Base-by-base conservation (phyloP, 2,888 invertebrate genomes). In the Andricus quercusramuli region DNA sequence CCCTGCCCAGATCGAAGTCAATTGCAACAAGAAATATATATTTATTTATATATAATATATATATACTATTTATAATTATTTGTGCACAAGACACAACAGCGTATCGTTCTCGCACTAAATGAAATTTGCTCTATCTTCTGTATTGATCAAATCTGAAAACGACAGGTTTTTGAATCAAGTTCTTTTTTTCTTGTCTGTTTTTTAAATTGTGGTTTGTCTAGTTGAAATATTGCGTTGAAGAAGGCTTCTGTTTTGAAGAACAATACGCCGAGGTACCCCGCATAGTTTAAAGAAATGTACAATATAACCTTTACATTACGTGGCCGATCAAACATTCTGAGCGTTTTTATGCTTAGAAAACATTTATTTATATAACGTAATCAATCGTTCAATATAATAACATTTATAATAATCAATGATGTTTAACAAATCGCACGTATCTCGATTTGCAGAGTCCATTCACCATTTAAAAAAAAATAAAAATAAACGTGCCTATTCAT, bases 1-100 rank as follows among this genome's bases (percentile, higher is more conserved):
- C 88, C 88, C 89, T 89, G 90, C 89, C 90, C 91, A 91, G 90
- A 87, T 90, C 89, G 87, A 90, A 90, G 87, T 91, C 87, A 89
- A 87, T 90, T 88, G 88, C 87, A 89, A 90, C 90, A 90, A 90
- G 86, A 90, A 87, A 89, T 88, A 89, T 87, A 87, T 88, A 88
- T 85, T 84, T 87, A 84, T 88, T 86, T 87, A 86, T 86, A 77
- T 83, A 81, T 84, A 85, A 81, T 85, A 80, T 83, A 80, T 84
- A 74, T 84, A 80, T 82, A 82, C 85, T 89, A 85, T 83, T 82
- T 85, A 87, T 87, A 86, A 84, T 87, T 86, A 88, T 88, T 82
- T 85, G 85, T 83, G 84, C 85, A 83, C 79, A 85, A 83, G 85
- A 83, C 82, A 78, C 82, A 84, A 85, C 87, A 86, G 86, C 84